Percentiles rank a stretch among this genome's conserved stretches.
Conservation (phyloP, 92 coral and sea anemone species). For the Parazoanthus atlanticus region DNA sequence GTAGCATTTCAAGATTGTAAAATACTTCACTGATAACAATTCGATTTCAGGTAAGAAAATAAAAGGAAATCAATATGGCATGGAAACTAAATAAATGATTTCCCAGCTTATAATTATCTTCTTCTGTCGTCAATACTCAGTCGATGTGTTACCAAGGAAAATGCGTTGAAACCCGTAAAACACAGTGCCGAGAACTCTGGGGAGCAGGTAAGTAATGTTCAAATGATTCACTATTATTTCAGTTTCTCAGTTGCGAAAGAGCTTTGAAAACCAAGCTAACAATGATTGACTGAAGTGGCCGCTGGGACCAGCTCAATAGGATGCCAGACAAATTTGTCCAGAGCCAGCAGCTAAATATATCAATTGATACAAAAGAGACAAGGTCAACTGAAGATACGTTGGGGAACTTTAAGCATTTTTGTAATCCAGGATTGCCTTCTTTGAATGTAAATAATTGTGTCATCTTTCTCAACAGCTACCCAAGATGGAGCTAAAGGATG, state of each 20-base stretch:
- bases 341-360: too few species aligned
- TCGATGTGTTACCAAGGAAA: conserved; percentile 53
- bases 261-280: too few species aligned
- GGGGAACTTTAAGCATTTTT: too few species aligned
- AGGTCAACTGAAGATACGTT: too few species aligned
- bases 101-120: not conserved
- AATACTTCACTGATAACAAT: not conserved
- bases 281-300: too few species aligned
- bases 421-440: not conserved
- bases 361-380: not conserved
- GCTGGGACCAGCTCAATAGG: too few species aligned
- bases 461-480: conserved; percentile 40
- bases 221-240: not conserved
- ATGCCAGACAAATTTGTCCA: too few species aligned
- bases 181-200: conserved; percentile 63
- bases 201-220: conserved; percentile 47
- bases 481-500: conserved; percentile 57
- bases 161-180: conserved; percentile 44
- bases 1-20: not conserved
- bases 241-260: not conserved
- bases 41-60: not conserved
- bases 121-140: conserved; percentile 5
- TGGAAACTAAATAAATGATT: too few species aligned
- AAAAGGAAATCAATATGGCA: too few species aligned
- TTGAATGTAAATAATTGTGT: not conserved